These are phyloP conservation scores for Sarcophaga rosellei DNA, from an alignment of 2,888 invertebrate genomes.

Conservation along the genomic window DNA sequence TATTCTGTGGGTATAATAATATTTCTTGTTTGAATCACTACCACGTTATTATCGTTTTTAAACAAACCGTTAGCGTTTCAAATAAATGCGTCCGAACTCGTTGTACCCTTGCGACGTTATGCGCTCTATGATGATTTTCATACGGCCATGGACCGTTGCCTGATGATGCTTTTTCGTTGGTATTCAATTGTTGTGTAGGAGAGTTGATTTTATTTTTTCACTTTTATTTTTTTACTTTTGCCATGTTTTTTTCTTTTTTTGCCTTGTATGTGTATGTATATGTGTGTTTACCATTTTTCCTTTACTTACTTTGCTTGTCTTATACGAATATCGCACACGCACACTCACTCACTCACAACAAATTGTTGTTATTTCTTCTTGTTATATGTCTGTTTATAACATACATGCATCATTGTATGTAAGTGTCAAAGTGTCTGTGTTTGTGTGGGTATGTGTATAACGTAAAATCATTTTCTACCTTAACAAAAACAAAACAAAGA, in stretches of 20 bases:
- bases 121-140: slow-evolving; percentile 80
- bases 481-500: slow-evolving; percentile 24
- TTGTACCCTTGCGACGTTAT: slow-evolving; percentile 81
- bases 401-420: too few species aligned
- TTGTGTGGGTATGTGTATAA: slow-evolving; percentile 38
- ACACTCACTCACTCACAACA: neutral
- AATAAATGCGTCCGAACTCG: slow-evolving; percentile 80
- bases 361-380: neutral
- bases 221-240: slow-evolving; percentile 50
- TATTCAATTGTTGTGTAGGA: slow-evolving; percentile 65
- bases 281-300: slow-evolving; percentile 11
- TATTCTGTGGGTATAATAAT: neutral
- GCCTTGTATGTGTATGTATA: too few species aligned
- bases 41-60: slow-evolving; percentile 69
- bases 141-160: slow-evolving; percentile 79
- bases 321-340: slow-evolving; percentile 25
- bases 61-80: slow-evolving; percentile 72
- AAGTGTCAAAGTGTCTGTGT: neutral
- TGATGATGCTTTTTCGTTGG: slow-evolving; percentile 31
- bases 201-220: slow-evolving; percentile 49
- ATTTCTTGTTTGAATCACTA: slow-evolving; percentile 47
- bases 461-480: slow-evolving; percentile 55
- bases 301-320: slow-evolving; percentile 58
- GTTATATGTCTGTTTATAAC: too few species aligned
- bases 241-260: neutral